Evolutionary conservation across 2,797 vertebrate species (phyloP).

Genomic region (Thalassophryne amazonica): DNA sequence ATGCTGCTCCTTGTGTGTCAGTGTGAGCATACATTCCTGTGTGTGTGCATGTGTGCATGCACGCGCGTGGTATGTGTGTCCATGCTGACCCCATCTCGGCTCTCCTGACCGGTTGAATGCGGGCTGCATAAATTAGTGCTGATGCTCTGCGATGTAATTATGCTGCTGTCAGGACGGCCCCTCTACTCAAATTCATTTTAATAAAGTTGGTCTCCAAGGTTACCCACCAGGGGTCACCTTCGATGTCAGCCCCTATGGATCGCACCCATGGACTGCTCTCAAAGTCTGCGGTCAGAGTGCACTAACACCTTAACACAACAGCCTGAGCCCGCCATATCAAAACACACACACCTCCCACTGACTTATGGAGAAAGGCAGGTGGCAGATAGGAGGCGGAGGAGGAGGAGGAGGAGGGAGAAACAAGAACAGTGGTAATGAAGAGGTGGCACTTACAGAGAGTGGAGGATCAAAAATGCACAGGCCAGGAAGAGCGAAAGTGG

Average conservation of each 20-base stretch:
- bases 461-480: conserved; percentile 14
- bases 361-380: conserved; percentile 16
- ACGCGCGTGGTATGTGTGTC: conserved; percentile 40
- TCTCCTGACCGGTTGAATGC: conserved; percentile 93
- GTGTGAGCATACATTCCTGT: conserved; percentile 17
- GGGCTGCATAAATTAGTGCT: conserved; percentile 97
- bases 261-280: conserved; percentile 76
- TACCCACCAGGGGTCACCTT: conserved; percentile 97
- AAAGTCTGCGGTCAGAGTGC: conserved; percentile 50
- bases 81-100: conserved; percentile 89
- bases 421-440: conserved; percentile 4
- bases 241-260: conserved; percentile 91
- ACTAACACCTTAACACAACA: conserved; percentile 70
- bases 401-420: background rate
- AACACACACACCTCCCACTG: conserved; percentile 28
- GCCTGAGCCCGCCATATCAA: conserved; percentile 13
- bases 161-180: conserved; percentile 98
- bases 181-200: conserved; percentile 99
- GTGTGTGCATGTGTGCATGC: background rate
- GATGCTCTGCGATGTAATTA: conserved; percentile 99
- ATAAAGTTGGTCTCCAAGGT: conserved; percentile 99
- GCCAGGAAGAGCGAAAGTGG: no score
- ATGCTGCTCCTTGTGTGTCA: conserved; percentile 37
- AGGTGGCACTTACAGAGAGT: background rate
- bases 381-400: conserved; percentile 10